Evolutionary conservation across 1,140 invertebrate genomes (phyloP), one percentile per base, ranked within the genome.

Genomic region (Drosophila athabasca): DNA sequence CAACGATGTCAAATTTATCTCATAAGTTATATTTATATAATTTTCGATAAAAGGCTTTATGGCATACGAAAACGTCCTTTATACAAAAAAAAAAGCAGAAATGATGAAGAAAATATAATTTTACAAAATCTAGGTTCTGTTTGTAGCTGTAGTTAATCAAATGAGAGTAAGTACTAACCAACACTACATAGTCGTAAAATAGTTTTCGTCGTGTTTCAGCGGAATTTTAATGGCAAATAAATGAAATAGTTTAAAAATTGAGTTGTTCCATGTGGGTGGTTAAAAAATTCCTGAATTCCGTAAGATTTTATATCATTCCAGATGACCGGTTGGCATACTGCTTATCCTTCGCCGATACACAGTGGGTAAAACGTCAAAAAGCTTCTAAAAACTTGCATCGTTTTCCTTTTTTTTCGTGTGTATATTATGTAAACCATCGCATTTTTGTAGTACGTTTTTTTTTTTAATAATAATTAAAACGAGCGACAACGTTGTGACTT

Each of bases 201-300:
- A 67, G 54, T 74, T 82, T 78, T 62, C 26, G 69, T 57, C 51
- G 62, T 70, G 74, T 78, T 85, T 79, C 82, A 66, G 52, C 70
- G 62, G 69, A 78, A 64, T 87, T 82, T 87, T 81, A 87, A 68
- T 71, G 45, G 67, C 64, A 62, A 85, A 85, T 85, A 82, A 87
- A 85, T 55, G 58, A 48, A 70, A 11, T 64, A 76, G 60, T 78
- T 69, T 19, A 24, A 64, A 65, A 46, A 13, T 19, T 2, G 11
- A 39, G 0, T 35, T 35, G 11, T 11, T 35, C 35, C 35, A 11
- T 35, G 9, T 9, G 35, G 9, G 9, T 39, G 35, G 9, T 39
- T 11, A 11, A 35, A 35, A 9, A 9, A 35, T 8, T 9, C 31
- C 31, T 0, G 9, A 9, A 35, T 8, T 9, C 31, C 31, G 0